These are phyloP conservation scores for Mantis religiosa DNA, from an alignment of 2,888 invertebrate genomes.

Conservation along the genomic window DNA sequence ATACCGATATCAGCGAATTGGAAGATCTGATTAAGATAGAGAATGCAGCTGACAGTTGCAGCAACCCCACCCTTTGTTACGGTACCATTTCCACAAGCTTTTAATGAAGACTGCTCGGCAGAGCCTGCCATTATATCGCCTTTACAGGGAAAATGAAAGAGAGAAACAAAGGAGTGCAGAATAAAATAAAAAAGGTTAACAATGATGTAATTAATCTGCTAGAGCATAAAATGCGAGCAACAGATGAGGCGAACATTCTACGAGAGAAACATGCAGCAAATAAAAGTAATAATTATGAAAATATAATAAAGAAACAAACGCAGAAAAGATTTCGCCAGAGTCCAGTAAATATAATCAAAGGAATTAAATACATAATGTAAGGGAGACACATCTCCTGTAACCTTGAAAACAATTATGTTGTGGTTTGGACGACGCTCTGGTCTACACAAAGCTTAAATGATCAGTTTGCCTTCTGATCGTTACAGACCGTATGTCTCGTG, in stretches of 20 bases:
- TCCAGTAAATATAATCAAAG: no score
- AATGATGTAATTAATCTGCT: not conserved
- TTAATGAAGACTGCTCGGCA: not conserved
- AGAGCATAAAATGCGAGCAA: not conserved
- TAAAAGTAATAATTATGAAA: not conserved
- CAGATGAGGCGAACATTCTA: not conserved
- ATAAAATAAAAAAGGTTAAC: not conserved
- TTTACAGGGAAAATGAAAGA: not conserved
- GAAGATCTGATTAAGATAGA: not conserved
- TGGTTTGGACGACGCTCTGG: no score
- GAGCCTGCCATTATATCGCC: not conserved
- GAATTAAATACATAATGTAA: no score
- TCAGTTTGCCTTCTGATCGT: no score
- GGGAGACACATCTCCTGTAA: no score
- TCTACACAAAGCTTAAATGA: no score
- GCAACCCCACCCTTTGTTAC: not conserved
- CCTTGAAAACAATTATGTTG: no score
- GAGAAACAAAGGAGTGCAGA: not conserved
- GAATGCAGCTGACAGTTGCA: not conserved
- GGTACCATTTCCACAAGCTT: not conserved
- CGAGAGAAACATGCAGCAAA: not conserved
- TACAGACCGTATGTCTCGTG: no score
- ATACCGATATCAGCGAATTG: not conserved
- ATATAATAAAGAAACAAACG: not conserved
- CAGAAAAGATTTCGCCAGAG: no score